Conservation (phyloP, 1,140 invertebrate genomes). For the Yoshiicerus persimilis region DNA sequence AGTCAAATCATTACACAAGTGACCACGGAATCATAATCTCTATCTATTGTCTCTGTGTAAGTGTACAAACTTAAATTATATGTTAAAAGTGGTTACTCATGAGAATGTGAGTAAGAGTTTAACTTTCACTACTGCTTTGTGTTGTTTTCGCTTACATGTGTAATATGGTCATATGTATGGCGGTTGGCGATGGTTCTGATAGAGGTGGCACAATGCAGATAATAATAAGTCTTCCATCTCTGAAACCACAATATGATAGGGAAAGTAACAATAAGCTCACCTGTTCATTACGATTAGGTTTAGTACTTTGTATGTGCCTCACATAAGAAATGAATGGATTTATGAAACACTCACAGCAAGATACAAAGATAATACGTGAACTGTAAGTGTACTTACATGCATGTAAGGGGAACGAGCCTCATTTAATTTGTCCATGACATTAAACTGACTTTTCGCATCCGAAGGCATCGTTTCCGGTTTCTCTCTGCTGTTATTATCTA, state of each 20-base stretch:
- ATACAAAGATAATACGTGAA: neutral
- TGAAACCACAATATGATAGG: neutral
- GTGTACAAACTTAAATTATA: neutral
- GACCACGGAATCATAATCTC: neutral
- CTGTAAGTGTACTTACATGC: neutral
- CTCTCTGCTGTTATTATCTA: neutral
- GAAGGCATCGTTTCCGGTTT: neutral
- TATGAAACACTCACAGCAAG: neutral
- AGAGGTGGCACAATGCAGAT: neutral
- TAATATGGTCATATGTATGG: neutral
- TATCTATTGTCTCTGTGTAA: neutral
- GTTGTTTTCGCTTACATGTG: neutral
- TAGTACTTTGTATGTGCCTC: neutral
- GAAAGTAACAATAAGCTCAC: neutral
- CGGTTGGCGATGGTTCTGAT: neutral
- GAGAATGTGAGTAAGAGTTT: too few relatives aligned
- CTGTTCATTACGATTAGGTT: neutral
- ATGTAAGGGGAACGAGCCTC: neutral
- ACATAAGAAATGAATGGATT: neutral
- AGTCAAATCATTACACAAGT: neutral
- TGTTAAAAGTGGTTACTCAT: neutral
- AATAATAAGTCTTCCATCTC: neutral
- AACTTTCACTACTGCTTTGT: neutral
- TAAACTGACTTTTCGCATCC: constrained; percentile 19
- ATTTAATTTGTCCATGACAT: constrained; percentile 1